A percentile compares a stretch with the other conserved stretches of the same genome.
phyloP scores from a whole-genome alignment of 1,140 invertebrate species.

The Scaptodrosophila lebanonensis region DNA sequence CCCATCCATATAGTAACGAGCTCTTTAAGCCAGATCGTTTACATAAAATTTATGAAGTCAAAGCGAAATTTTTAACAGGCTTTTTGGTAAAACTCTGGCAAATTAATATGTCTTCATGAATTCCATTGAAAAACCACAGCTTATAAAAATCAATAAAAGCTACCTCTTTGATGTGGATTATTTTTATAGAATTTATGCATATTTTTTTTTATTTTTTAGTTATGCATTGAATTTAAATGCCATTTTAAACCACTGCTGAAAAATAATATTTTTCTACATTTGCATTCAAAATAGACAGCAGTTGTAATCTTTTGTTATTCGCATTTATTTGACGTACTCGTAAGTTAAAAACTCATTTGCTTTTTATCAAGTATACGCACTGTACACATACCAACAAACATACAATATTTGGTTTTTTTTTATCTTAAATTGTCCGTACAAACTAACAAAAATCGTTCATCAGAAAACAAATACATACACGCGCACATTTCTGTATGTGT shows the following conservation, averaged over 20 bases:
- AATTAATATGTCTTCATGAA: too few relatives aligned
- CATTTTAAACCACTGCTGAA: too few relatives aligned
- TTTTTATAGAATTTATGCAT: not conserved
- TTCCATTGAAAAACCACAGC: too few relatives aligned
- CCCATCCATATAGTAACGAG: too few relatives aligned
- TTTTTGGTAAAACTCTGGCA: too few relatives aligned
- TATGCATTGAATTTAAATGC: conserved; percentile 45
- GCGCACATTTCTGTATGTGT: conserved; percentile 2
- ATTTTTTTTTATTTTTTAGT: conserved; percentile 27
- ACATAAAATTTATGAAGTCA: too few relatives aligned
- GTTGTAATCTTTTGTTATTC: not conserved
- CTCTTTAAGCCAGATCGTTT: too few relatives aligned
- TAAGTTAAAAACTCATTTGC: conserved; percentile 57
- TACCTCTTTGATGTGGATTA: conserved; percentile 7
- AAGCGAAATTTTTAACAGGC: conserved; percentile 2
- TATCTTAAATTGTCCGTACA: conserved; percentile 18
- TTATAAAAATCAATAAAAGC: too few relatives aligned
- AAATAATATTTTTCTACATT: not conserved
- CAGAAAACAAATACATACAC: conserved; percentile 25
- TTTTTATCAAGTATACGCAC: conserved; percentile 44
- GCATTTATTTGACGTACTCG: conserved; percentile 48
- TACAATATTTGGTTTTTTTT: conserved; percentile 47
- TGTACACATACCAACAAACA: conserved; percentile 45
- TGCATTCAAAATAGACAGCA: not conserved
- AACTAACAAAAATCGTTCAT: conserved; percentile 37